phyloP scores from a whole-genome alignment of 2,797 vertebrate species.

The Carduelis carduelis region DNA sequence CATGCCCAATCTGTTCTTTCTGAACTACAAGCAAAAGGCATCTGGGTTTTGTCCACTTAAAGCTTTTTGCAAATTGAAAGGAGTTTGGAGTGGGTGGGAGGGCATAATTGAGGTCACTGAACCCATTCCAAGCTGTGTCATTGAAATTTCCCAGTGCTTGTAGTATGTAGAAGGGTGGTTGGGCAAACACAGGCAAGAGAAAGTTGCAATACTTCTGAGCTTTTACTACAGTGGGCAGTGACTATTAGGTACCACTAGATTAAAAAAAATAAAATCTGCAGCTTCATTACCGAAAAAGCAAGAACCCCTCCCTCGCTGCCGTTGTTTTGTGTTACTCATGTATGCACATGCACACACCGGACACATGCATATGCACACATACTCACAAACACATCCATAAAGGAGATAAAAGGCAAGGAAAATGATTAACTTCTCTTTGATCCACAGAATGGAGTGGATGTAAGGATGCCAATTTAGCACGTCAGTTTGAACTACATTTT shows the following conservation, averaged over 20 bases:
- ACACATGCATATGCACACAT: background rate
- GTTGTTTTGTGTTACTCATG: background rate
- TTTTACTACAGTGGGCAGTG: constrained; percentile 42
- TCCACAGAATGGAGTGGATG: background rate
- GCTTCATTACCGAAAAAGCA: background rate
- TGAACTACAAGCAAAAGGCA: constrained; percentile 66
- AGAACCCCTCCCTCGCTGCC: background rate
- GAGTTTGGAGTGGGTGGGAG: constrained; percentile 71
- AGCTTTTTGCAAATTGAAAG: constrained; percentile 78
- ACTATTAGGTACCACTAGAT: background rate
- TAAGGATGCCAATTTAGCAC: constrained; percentile 7
- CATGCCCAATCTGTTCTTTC: constrained; percentile 75
- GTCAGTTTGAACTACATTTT: constrained; percentile 26
- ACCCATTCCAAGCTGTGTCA: constrained; percentile 63
- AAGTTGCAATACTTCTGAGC: constrained; percentile 39
- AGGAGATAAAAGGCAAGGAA: constrained; percentile 42
- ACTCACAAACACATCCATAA: background rate
- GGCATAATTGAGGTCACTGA: constrained; percentile 67
- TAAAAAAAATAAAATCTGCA: background rate
- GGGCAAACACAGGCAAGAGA: constrained; percentile 47
- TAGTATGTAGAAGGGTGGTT: constrained; percentile 48
- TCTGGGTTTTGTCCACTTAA: constrained; percentile 77
- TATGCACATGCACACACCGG: background rate
- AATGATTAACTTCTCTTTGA: constrained; percentile 53
- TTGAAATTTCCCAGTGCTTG: constrained; percentile 73